Evolutionary conservation across 2,888 invertebrate species (phyloP).

Genomic region (Ecliptopera silaceata): DNA sequence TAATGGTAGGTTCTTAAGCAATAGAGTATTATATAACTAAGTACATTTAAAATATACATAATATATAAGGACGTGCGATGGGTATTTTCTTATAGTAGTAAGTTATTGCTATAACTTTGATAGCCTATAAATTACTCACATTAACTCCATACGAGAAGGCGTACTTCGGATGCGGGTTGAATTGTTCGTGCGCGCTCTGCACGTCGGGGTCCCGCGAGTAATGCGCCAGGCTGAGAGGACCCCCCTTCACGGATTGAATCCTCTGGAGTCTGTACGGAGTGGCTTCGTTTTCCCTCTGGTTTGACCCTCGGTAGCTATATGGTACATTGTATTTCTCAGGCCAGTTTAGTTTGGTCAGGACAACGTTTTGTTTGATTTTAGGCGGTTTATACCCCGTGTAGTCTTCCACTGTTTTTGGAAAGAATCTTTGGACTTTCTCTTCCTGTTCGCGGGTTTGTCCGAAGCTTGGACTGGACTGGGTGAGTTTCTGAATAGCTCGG

Average conservation of each 20-base stretch:
- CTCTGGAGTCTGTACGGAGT: slow-evolving; percentile 46
- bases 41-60: too few species aligned
- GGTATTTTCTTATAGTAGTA: too few species aligned
- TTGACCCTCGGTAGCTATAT: slow-evolving; percentile 9
- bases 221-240: slow-evolving; percentile 49
- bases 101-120: too few species aligned
- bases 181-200: slow-evolving; percentile 35
- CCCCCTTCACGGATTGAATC: slow-evolving; percentile 44
- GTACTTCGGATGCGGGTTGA: slow-evolving; percentile 56
- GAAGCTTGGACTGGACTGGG: slow-evolving; percentile 16
- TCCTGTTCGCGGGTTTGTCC: slow-evolving; percentile 13
- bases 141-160: slow-evolving; percentile 64
- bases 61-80: too few species aligned
- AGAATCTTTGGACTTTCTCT: slow-evolving; percentile 34
- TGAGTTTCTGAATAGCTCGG: slow-evolving; percentile 49
- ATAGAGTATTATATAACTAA: too few species aligned
- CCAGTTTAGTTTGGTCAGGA: slow-evolving; percentile 24
- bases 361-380: slow-evolving; percentile 4
- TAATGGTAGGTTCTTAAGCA: too few species aligned
- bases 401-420: slow-evolving; percentile 50
- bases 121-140: slow-evolving; percentile 53
- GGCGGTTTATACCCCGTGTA: slow-evolving; percentile 43
- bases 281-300: slow-evolving; percentile 6
- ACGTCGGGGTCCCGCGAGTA: slow-evolving; percentile 43
- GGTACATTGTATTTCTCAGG: slow-evolving; percentile 25